phyloP scores from a whole-genome alignment of 2,888 invertebrate genomes.

The Phlogophora meticulosa region DNA sequence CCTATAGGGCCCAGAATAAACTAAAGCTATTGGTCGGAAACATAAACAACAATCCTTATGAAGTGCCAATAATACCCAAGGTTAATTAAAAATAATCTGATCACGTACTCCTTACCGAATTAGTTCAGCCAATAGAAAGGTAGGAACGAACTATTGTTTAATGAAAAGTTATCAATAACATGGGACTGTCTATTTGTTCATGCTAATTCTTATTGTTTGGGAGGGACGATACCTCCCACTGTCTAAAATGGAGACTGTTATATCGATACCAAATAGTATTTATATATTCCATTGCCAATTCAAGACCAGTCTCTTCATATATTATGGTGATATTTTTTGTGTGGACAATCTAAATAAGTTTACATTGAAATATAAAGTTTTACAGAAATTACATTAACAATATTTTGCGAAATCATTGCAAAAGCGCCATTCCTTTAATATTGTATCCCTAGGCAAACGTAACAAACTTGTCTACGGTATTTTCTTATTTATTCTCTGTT shows the following conservation, averaged over 20 bases:
- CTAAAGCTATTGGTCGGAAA: constrained; percentile 18
- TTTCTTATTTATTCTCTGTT: not conserved
- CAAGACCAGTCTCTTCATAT: not conserved
- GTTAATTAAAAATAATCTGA: constrained; percentile 44
- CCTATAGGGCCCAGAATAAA: not conserved
- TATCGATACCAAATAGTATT: not conserved
- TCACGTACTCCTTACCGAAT: constrained; percentile 63
- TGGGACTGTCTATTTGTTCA: constrained; percentile 33
- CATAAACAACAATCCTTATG: not conserved
- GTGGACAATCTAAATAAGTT: too few relatives aligned
- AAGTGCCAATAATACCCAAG: constrained; percentile 40
- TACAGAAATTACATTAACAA: too few relatives aligned
- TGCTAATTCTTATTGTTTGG: constrained; percentile 53
- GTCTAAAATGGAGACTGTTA: not conserved
- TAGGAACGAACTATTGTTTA: constrained; percentile 48
- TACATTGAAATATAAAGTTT: too few relatives aligned
- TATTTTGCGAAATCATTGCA: too few relatives aligned
- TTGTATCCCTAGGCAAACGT: too few relatives aligned
- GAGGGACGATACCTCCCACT: constrained; percentile 40
- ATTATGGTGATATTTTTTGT: too few relatives aligned
- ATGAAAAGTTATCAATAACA: constrained; percentile 41
- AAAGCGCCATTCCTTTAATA: too few relatives aligned
- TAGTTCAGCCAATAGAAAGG: constrained; percentile 62
- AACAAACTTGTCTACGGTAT: not conserved
- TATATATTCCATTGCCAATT: not conserved